Evolutionary conservation across 2,113 vertebrate genomes (phyloP).

Genomic region (Semnopithecus entellus): DNA sequence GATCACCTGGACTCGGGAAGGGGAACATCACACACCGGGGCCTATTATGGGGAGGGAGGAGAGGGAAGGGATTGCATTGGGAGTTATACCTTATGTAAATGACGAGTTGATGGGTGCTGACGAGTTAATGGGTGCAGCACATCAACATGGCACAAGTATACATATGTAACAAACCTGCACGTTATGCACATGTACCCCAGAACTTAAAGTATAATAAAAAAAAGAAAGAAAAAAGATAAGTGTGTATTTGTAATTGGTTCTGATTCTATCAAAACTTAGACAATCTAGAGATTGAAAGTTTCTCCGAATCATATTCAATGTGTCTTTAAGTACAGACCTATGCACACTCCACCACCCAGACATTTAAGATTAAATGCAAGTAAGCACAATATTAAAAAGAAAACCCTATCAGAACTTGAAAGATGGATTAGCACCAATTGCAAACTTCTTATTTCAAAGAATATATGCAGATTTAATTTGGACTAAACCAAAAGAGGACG

Average conservation of each 20-base stretch:
- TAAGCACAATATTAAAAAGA: not conserved
- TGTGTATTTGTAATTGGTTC: not conserved
- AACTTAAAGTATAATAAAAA: no score
- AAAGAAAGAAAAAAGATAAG: not conserved
- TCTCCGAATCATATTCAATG: not conserved
- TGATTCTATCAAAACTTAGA: not conserved
- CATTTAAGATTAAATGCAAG: not conserved
- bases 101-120: no score
- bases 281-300: not conserved
- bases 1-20: no score
- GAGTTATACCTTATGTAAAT: no score
- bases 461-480: not conserved
- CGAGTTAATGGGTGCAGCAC: no score
- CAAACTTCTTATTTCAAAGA: not conserved
- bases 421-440: not conserved
- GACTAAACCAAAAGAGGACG: not conserved
- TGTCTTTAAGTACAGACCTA: not conserved
- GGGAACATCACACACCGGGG: no score
- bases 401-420: not conserved
- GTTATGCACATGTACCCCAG: no score
- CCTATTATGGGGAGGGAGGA: no score
- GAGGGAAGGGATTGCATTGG: no score
- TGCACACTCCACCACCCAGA: not conserved
- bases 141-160: no score
- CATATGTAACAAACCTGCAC: no score